Base-by-base conservation (phyloP, 2,888 invertebrate species). In the Pocota personata region DNA sequence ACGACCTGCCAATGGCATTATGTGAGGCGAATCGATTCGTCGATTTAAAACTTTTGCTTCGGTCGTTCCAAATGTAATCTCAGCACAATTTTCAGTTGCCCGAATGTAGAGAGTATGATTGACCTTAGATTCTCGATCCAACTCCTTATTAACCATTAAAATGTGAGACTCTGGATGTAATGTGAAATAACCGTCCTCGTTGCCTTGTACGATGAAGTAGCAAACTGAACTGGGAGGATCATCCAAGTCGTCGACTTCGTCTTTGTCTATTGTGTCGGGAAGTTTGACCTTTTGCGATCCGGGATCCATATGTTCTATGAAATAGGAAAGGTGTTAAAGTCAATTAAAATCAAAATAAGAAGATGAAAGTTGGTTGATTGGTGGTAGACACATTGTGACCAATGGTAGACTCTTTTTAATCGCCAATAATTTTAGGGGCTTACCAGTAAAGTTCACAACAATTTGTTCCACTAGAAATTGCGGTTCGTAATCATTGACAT, bases 131-230 rank as follows among this genome's bases (percentile, higher is more conserved):
- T 98, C 98, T 35, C 98, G 94, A 90, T 98, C 97, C 60, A 98
- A 91, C 67, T 95, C 95, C 89, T 94, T 94, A 0, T 89, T 88
- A 0, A 90, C 89, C 0, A 89, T 90, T 7, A 92, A 86, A 12
- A 92, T 95, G 91, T 98, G 97, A 5, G 95, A 94, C 84, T 95
- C 94, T 19, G 95, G 94, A 89, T 97, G 95, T 21, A 98, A 91
- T 58, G 93, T 93, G 90, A 98, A 98, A 72, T 94, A 93, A 7
- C 94, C 94, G 16, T 95, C 94, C 19, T 95, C 95, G 90, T 98
- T 97, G 12, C 98, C 98, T 5, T 95, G 95, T n/a, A 98, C 95
- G 62, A 98, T 96, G 90, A 95, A 98, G 91, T 98, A 98, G 90
- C 98, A 99, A n/a, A 98, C 97, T 82, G 96, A 96, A 60, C 96